Percentiles rank a stretch among this genome's conserved stretches.
Conservation (phyloP, 2,797 vertebrate genomes). For the Takifugu ocellatus region DNA sequence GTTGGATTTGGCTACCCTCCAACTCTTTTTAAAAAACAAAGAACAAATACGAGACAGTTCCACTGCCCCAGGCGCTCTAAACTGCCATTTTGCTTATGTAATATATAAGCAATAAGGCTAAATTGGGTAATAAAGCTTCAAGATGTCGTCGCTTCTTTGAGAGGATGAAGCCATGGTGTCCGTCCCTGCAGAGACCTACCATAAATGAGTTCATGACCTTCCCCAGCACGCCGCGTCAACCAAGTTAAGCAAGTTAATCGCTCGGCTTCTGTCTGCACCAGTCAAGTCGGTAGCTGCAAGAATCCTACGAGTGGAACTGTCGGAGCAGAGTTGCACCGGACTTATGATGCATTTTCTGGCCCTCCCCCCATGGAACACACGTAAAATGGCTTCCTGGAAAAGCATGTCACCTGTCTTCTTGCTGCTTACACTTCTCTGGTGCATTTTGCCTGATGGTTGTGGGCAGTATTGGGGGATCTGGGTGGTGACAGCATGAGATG, state of each 20-base stretch:
- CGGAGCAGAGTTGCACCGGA: constrained; percentile 32
- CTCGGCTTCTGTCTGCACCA: not conserved
- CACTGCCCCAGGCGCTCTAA: not conserved
- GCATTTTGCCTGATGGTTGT: not conserved
- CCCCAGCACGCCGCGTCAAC: constrained; percentile 24
- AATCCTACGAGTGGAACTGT: constrained; percentile 13
- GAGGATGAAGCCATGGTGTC: not conserved
- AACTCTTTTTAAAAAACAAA: not conserved
- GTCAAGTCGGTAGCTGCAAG: constrained; percentile 1
- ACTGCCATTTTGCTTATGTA: too few relatives aligned
- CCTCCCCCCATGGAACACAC: constrained; percentile 50
- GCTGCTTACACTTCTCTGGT: constrained; percentile 9
- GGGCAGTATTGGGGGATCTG: not conserved
- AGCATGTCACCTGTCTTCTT: constrained; percentile 58
- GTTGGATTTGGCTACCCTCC: too few relatives aligned
- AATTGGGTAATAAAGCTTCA: too few relatives aligned
- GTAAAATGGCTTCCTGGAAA: constrained; percentile 74
- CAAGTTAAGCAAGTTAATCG: constrained; percentile 31
- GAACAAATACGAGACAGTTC: not conserved
- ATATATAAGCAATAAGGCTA: too few relatives aligned
- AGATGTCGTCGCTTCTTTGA: too few relatives aligned
- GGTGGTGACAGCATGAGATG: not conserved
- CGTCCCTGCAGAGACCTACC: constrained; percentile 37
- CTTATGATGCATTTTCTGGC: constrained; percentile 48
- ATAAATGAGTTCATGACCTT: constrained; percentile 58